Base-by-base conservation (phyloP, 2,888 invertebrate genomes). In the Mermis nigrescens region DNA sequence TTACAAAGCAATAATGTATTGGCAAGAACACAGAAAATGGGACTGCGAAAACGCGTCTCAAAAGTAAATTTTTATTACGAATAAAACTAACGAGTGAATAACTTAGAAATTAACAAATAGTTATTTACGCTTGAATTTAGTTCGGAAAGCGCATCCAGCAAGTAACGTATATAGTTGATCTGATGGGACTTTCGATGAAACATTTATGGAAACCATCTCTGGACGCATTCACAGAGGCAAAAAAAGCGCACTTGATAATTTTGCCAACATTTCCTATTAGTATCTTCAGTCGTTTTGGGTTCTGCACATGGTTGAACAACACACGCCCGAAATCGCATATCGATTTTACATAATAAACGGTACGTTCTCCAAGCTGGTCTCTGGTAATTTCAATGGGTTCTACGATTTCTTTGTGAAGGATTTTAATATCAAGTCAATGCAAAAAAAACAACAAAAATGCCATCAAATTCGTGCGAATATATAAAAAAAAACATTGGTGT, bases 161-260 rank as follows among this genome's bases (percentile, higher is more conserved):
- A 29, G 60, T 32, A 2, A 26, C 53, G 4, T 57, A 51, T n/a
- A 51, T 60, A 2, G 19, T 60, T n/a, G 60, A 60, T 38, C 27
- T 60, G 56, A 29, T 57, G 19, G 60, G 60, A 19, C 4, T 60
- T 15, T 51, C 56, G 2, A n/a, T 26, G 2, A 4, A 32, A 26
- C 60, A 60, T 29, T 12, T 60, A 27, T 60, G 51, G 51, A 56
- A 51, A 32, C 56, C 60, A 12, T 56, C 51, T 19, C 12, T 60
- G 31, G 57, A 60, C 12, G 12, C 27, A 2, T 60, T 57, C 46
- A 15, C 15, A 2, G 38, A 59, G 53, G 58, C 53, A 38, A 38
- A 19, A 7, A 38, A 38, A 38, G 19, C 38, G 38, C 19, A 12
- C 19, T 38, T 38, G 7, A 12, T 19, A 7, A 38, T 12, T 38